Evolutionary conservation across 2,888 invertebrate genomes (phyloP).

Genomic region (Nymphalis polychloros): DNA sequence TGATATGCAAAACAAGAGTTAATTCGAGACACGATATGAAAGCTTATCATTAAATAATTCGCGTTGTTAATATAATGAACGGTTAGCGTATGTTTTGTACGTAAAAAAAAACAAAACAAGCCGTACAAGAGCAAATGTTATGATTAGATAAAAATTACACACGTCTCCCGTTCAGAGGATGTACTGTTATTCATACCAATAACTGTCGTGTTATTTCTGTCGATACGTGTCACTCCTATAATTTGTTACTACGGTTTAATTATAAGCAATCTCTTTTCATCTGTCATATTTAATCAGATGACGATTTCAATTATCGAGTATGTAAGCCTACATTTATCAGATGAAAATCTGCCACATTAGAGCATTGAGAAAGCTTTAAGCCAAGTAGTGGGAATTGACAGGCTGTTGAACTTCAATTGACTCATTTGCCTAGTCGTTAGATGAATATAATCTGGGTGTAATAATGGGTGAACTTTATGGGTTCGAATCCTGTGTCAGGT

Average conservation of each 20-base stretch:
- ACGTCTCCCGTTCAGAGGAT: conserved; percentile 35
- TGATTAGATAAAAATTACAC: conserved; percentile 51
- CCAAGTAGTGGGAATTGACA: too few relatives aligned
- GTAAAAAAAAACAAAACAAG: conserved; percentile 52
- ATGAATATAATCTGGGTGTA: too few relatives aligned
- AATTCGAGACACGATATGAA: conserved; percentile 67
- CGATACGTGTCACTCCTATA: not conserved
- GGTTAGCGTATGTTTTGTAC: conserved; percentile 45
- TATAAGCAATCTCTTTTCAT: too few relatives aligned
- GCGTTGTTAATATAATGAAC: conserved; percentile 44
- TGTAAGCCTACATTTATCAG: too few relatives aligned
- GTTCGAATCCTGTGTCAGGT: too few relatives aligned
- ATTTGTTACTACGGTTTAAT: not conserved
- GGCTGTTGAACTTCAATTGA: too few relatives aligned
- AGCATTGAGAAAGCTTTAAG: too few relatives aligned
- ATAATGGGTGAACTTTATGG: too few relatives aligned
- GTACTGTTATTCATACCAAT: conserved; percentile 27
- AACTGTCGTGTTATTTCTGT: conserved; percentile 8
- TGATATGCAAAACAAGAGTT: conserved; percentile 57
- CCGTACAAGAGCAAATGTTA: conserved; percentile 46
- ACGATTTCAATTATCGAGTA: too few relatives aligned
- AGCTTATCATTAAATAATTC: conserved; percentile 69
- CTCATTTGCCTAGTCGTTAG: too few relatives aligned
- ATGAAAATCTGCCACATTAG: too few relatives aligned
- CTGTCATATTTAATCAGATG: too few relatives aligned